Percentiles rank a stretch among this genome's conserved stretches.
These are phyloP conservation scores for Scaptomyza montana DNA, from an alignment of 1,140 invertebrate species.

Conservation along the genomic window DNA sequence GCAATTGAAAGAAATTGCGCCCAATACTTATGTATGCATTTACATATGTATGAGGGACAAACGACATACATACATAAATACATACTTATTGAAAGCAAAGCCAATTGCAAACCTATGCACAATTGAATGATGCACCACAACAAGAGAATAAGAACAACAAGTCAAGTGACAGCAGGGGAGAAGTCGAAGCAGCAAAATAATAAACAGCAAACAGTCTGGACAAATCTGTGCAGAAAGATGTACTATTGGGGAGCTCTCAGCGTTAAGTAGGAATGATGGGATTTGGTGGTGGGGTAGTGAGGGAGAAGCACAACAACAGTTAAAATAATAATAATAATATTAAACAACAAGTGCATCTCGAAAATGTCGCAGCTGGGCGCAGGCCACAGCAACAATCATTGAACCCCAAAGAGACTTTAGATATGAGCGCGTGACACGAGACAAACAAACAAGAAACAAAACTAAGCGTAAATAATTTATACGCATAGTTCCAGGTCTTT, in stretches of 20 bases:
- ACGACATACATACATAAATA: too few species aligned
- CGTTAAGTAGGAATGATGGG: not conserved
- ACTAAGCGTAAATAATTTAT: too few species aligned
- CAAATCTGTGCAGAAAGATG: conserved; percentile 24
- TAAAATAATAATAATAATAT: too few species aligned
- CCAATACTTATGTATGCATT: conserved; percentile 28
- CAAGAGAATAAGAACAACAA: conserved; percentile 1
- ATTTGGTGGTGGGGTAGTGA: too few species aligned
- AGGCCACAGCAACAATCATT: conserved; percentile 9
- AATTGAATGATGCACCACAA: conserved; percentile 15
- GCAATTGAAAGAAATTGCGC: conserved; percentile 74
- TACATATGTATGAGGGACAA: not conserved
- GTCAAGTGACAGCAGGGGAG: too few species aligned
- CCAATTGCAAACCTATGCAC: conserved; percentile 28
- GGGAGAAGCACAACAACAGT: not conserved
- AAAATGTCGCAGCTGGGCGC: conserved; percentile 31
- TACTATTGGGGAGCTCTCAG: too few species aligned
- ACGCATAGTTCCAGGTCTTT: too few species aligned
- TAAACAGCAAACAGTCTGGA: conserved; percentile 41
- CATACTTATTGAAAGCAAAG: conserved; percentile 31
- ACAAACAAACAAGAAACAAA: not conserved
- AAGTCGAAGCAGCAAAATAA: conserved; percentile 5
- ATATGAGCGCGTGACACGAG: conserved; percentile 10
- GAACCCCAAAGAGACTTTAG: not conserved
- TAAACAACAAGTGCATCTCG: conserved; percentile 23